A percentile compares a stretch with the other conserved stretches of the same genome.
Evolutionary conservation across 2,113 vertebrate species (phyloP).

Genomic region (Canis aureus): DNA sequence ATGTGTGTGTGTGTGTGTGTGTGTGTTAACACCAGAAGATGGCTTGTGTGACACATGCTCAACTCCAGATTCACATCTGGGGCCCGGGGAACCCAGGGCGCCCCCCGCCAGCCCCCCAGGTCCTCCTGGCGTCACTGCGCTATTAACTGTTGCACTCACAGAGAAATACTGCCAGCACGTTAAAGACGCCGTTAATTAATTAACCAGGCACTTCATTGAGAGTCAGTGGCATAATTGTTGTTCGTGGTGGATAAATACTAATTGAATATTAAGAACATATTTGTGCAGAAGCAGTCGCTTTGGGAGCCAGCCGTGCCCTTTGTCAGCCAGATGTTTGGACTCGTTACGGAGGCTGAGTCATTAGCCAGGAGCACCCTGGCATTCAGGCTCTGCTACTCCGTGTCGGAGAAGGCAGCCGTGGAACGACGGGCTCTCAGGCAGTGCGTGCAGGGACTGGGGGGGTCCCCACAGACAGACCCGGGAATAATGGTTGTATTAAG

Average conservation of each 20-base stretch:
- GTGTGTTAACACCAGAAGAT: neutral
- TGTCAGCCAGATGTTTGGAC: conserved; percentile 69
- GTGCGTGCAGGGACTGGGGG: neutral
- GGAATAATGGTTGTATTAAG: neutral
- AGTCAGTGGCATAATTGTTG: conserved; percentile 78
- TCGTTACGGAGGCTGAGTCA: conserved; percentile 56
- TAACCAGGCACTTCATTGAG: conserved; percentile 71
- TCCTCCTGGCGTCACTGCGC: neutral
- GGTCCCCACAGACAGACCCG: neutral
- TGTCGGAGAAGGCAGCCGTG: fast-evolving
- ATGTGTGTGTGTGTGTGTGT: neutral
- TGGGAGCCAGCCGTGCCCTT: conserved; percentile 55
- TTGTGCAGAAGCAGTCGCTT: conserved; percentile 71
- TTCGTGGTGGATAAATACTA: conserved; percentile 74
- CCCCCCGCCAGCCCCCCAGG: neutral
- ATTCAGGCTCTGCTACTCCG: neutral
- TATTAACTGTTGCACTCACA: neutral
- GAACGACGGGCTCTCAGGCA: neutral
- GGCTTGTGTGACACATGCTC: neutral
- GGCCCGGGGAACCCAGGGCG: neutral
- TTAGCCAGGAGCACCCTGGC: neutral
- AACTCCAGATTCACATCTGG: conserved; percentile 22
- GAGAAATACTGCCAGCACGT: conserved; percentile 38
- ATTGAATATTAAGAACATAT: conserved; percentile 83
- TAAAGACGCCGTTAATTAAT: conserved; percentile 69